Evolutionary conservation across 2,888 invertebrate species (phyloP).

Genomic region (Acheta domesticus): DNA sequence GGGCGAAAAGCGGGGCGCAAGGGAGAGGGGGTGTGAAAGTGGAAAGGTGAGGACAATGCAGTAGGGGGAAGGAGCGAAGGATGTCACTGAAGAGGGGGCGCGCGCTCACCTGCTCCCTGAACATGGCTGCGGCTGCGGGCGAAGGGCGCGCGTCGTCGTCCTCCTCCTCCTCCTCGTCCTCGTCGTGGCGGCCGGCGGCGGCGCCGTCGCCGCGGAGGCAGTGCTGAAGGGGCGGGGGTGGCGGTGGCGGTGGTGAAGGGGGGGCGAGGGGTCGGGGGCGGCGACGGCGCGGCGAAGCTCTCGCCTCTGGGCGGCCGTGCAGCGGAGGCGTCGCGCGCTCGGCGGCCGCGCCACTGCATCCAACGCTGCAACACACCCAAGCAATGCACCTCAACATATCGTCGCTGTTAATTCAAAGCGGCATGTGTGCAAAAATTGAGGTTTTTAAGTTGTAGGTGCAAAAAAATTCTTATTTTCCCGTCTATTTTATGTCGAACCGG

Average conservation of each 20-base stretch:
- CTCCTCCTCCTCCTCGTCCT: too few relatives aligned
- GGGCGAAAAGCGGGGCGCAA: background rate
- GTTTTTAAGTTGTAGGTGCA: too few relatives aligned
- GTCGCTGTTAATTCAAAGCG: too few relatives aligned
- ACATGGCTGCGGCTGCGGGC: background rate
- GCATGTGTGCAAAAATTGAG: too few relatives aligned
- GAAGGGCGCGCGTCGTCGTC: too few relatives aligned
- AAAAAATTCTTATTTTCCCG: too few relatives aligned
- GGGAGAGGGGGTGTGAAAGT: background rate
- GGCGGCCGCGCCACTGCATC: slow-evolving; percentile 10
- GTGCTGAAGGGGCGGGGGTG: too few relatives aligned
- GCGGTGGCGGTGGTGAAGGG: too few relatives aligned
- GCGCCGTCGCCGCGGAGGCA: background rate
- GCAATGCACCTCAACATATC: background rate
- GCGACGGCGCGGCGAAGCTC: background rate
- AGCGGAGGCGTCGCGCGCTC: background rate
- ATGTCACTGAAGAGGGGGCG: background rate
- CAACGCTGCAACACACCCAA: background rate
- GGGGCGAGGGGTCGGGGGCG: background rate
- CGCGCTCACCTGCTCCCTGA: background rate
- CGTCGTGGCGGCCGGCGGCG: background rate
- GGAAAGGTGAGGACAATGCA: too few relatives aligned
- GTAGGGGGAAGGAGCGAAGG: background rate
- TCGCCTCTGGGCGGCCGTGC: background rate
- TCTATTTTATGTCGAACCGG: too few relatives aligned